Base-by-base conservation (phyloP, 2,888 invertebrate genomes). In the Eupithecia inturbata region DNA sequence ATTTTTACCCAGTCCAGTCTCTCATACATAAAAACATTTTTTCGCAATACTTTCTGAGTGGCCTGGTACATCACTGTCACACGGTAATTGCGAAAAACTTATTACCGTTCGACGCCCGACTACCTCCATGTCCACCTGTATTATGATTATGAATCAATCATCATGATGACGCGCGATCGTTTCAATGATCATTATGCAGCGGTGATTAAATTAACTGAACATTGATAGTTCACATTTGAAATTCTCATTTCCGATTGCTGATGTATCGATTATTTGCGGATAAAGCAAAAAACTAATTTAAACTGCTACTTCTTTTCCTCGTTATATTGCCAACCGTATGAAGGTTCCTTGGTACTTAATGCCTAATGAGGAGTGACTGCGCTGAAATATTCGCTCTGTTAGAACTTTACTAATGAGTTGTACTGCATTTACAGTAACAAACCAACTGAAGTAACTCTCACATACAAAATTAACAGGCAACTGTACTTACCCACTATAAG, bases 21-120 rank as follows among this genome's bases (percentile, higher is more conserved):
- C n/a, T n/a, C n/a, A n/a, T n/a, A n/a, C n/a, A n/a, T n/a, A n/a
- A n/a, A n/a, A n/a, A n/a, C n/a, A n/a, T n/a, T n/a, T n/a, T n/a
- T n/a, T n/a, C n/a, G n/a, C n/a, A n/a, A n/a, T n/a, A n/a, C n/a
- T n/a, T n/a, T n/a, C n/a, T n/a, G n/a, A n/a, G n/a, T n/a, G n/a
- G n/a, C n/a, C n/a, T n/a, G n/a, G n/a, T 84, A 82, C 79, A 78
- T 85, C 84, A 85, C 78, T 83, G 83, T 83, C 83, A 78, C 68
- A 74, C 31, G 73, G 72, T 82, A 81, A 79, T 81, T 78, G 74
- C 81, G 79, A 57, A 82, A 83, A 84, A 83, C 78, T 80, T 78
- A 82, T 81, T 79, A 81, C 71, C 78, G 79, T 80, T 81, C 57
- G 79, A 77, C 73, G 76, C 71, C 71, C 79, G 78, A 80, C 77